phyloP scores from a whole-genome alignment of 2,797 vertebrate genomes.

The Typhlichthys eigenmanni region DNA sequence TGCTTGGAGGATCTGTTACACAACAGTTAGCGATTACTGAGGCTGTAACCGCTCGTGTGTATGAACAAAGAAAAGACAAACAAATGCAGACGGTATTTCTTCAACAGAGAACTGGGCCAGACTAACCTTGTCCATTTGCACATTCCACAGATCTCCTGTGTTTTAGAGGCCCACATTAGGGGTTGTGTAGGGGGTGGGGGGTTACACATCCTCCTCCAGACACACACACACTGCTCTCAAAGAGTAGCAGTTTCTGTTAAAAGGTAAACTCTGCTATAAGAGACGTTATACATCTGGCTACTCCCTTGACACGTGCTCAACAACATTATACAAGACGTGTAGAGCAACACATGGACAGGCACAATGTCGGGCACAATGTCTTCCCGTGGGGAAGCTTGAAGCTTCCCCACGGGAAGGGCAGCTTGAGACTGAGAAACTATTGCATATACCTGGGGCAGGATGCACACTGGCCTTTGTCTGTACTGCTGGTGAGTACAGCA shows the following conservation, averaged over 20 bases:
- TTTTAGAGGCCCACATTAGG: slow-evolving; percentile 56
- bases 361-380: too few relatives aligned
- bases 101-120: slow-evolving; percentile 45
- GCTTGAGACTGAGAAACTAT: slow-evolving; percentile 32
- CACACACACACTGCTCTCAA: slow-evolving; percentile 10
- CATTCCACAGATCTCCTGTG: slow-evolving; percentile 61
- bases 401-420: slow-evolving; percentile 34
- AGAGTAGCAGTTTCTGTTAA: slow-evolving; percentile 5
- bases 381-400: too few relatives aligned
- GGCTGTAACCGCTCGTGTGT: slow-evolving; percentile 10
- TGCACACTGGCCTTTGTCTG: slow-evolving; percentile 32
- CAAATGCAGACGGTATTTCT: slow-evolving; percentile 20
- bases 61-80: slow-evolving; percentile 8
- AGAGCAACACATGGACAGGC: slow-evolving; percentile 15
- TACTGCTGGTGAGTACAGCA: slow-evolving; percentile 21
- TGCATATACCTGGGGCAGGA: slow-evolving; percentile 17
- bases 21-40: slow-evolving; percentile 17
- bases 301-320: slow-evolving; percentile 13
- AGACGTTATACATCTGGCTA: background rate
- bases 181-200: slow-evolving; percentile 33
- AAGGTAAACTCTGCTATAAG: background rate
- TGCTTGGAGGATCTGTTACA: background rate
- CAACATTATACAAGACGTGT: slow-evolving; percentile 3
- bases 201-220: slow-evolving; percentile 37
- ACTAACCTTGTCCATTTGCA: slow-evolving; percentile 56